Conservation (phyloP, 2,797 vertebrate species). For the Momotus momota region DNA sequence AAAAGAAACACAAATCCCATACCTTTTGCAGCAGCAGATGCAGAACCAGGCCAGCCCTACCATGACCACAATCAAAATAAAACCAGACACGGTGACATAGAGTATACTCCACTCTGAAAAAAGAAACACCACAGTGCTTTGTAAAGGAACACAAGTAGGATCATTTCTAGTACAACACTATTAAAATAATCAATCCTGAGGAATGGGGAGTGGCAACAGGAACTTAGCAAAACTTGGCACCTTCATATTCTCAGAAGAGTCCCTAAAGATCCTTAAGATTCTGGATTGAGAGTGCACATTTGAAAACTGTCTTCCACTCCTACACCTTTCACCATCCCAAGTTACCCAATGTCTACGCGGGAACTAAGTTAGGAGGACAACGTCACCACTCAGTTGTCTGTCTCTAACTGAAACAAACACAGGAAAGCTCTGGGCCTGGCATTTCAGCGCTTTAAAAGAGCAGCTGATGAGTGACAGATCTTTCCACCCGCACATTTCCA, state of each 20-base stretch:
- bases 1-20: not conserved
- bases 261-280: not conserved
- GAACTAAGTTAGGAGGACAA: not conserved
- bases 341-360: not conserved
- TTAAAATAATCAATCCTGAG: not conserved
- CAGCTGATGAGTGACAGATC: not conserved
- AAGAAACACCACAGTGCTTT: slow-evolving; percentile 8
- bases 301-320: not conserved
- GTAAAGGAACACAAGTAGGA: not conserved
- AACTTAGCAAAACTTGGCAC: not conserved
- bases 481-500: rapidly evolving
- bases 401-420: not conserved
- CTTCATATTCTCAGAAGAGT: not conserved
- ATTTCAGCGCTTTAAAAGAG: not conserved
- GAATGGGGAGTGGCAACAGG: not conserved
- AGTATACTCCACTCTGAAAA: slow-evolving; percentile 91
- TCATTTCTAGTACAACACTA: not conserved
- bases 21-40: slow-evolving; percentile 92
- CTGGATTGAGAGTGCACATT: not conserved
- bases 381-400: not conserved
- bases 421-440: not conserved
- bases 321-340: not conserved
- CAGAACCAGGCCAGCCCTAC: slow-evolving; percentile 85
- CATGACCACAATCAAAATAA: slow-evolving; percentile 79
- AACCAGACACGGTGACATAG: slow-evolving; percentile 83